phyloP scores from a whole-genome alignment of 2,113 vertebrate genomes.

The Dendrocopos noguchii region DNA sequence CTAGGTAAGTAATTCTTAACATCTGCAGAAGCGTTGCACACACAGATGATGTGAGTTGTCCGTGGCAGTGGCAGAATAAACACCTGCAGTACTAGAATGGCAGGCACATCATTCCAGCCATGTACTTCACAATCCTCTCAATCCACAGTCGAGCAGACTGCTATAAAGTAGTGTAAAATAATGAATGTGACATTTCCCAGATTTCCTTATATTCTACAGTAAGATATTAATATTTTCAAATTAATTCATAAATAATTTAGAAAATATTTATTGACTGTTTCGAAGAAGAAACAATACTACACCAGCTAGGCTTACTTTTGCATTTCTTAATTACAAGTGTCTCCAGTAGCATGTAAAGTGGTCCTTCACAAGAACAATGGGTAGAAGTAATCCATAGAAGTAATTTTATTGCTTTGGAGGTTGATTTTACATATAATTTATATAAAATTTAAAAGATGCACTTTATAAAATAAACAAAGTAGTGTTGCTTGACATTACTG shows the following conservation, averaged over 20 bases:
- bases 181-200: background rate
- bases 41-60: background rate
- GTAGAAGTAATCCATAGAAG: background rate
- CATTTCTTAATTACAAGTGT: slow-evolving; percentile 11
- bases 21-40: background rate
- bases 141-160: background rate
- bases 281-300: background rate
- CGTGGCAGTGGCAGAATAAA: background rate
- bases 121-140: background rate
- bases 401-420: background rate
- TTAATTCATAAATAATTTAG: background rate
- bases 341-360: slow-evolving; percentile 14
- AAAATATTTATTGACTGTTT: background rate
- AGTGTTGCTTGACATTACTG: background rate
- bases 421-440: background rate
- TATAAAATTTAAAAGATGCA: background rate
- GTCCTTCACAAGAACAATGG: slow-evolving; percentile 21
- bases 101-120: background rate
- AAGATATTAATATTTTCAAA: background rate
- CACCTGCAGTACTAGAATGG: background rate
- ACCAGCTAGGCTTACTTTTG: slow-evolving; percentile 10
- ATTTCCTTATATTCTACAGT: background rate
- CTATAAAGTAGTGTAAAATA: background rate
- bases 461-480: background rate
- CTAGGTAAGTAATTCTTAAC: background rate